phyloP scores from a whole-genome alignment of 2,797 vertebrate genomes.

The Channallabes apus region DNA sequence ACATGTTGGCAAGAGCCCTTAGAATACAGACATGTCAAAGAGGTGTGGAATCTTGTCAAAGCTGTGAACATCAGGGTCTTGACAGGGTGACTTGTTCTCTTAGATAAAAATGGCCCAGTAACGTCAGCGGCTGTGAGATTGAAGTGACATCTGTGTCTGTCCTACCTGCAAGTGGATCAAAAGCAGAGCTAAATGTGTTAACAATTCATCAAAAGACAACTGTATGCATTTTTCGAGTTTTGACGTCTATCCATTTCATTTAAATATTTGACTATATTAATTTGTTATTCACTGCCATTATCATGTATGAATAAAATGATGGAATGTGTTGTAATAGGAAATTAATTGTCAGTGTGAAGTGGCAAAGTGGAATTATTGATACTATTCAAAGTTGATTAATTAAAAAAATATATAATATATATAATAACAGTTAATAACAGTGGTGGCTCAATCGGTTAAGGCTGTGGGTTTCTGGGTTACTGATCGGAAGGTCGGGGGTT shows the following conservation, averaged over 20 bases:
- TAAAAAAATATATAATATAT: no score
- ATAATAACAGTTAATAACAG: no score
- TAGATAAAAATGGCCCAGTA: slow-evolving; percentile 85
- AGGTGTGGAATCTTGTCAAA: slow-evolving; percentile 61
- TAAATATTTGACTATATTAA: neutral
- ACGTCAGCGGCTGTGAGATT: slow-evolving; percentile 83
- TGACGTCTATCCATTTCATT: neutral
- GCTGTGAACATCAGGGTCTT: slow-evolving; percentile 58
- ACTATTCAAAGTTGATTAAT: neutral
- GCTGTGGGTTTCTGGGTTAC: no score
- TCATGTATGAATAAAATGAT: neutral
- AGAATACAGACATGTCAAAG: slow-evolving; percentile 59
- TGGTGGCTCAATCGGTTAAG: no score
- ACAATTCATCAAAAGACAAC: neutral
- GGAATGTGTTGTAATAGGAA: neutral
- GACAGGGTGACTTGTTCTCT: slow-evolving; percentile 63
- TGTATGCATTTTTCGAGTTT: neutral
- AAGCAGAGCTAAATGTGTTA: slow-evolving; percentile 14
- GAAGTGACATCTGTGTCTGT: slow-evolving; percentile 71
- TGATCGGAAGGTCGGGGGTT: no score
- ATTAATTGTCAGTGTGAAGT: neutral
- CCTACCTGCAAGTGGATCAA: slow-evolving; percentile 22
- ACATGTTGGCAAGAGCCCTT: slow-evolving; percentile 48
- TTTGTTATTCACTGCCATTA: neutral
- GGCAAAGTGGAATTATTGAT: no score